phyloP scores from a whole-genome alignment of 1,140 invertebrate genomes.

The Meteorus sp. region DNA sequence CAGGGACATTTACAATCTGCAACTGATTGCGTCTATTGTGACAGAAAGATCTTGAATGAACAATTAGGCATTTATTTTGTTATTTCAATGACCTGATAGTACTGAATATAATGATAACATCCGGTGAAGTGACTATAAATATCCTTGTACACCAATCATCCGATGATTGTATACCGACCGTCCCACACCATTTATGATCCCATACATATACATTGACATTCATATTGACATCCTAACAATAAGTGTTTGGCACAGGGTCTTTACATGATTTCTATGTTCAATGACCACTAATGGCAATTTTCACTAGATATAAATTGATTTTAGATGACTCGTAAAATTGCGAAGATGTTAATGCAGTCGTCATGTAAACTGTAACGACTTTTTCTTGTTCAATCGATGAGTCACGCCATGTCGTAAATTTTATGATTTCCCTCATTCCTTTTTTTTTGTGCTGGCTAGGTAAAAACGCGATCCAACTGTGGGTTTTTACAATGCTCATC shows the following conservation, averaged over 20 bases:
- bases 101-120: background rate
- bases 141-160: background rate
- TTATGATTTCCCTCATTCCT: background rate
- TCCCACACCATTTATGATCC: background rate
- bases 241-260: background rate
- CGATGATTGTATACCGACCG: background rate
- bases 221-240: background rate
- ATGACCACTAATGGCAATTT: too few relatives aligned
- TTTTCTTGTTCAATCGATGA: too few relatives aligned
- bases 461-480: background rate
- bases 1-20: background rate
- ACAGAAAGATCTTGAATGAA: background rate
- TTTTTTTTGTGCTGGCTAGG: background rate
- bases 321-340: too few relatives aligned
- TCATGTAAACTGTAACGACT: too few relatives aligned
- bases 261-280: too few relatives aligned
- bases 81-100: background rate
- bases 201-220: background rate
- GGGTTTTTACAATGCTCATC: background rate
- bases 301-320: too few relatives aligned
- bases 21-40: background rate
- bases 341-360: too few relatives aligned
- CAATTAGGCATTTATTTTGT: background rate
- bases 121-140: slow-evolving; percentile 12
- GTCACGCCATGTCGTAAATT: too few relatives aligned